Base-by-base conservation (phyloP, 2,797 vertebrate species). In the Lacerta agilis region DNA sequence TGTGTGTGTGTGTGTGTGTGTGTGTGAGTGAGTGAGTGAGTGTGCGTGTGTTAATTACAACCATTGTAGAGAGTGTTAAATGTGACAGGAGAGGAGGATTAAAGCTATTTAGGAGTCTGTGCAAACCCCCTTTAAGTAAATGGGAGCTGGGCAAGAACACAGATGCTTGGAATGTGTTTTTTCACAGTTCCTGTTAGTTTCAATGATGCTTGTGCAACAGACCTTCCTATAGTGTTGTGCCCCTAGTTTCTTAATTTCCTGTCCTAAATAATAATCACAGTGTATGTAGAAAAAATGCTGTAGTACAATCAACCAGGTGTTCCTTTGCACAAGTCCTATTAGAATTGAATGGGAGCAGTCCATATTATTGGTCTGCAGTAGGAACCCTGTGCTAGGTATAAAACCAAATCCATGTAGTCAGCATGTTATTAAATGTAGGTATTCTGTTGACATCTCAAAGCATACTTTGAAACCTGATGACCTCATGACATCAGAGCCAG, bases 401-500 rank as follows among this genome's bases (percentile, higher is more conserved):
- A 71, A 71, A 86, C 77, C 79, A 90, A 38, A 75, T 33, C n/a
- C 8, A 20, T 88, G n/a, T 67, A 83, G n/a, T 43, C 71, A 17
- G 25, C 20, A 33, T 90, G 43, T 82, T 90, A 82, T 89, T 89
- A 79, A 79, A 84, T 82, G 85, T 92, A 91, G 72, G 58, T 55
- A 90, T 92, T 94, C 81, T 94, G 79, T 87, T 94, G 91, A 87
- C 93, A 93, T 73, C 8, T 1, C 20, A 92, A 77, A 81, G 6
- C 25, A 79, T 79, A n/a, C 36, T 78, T 83, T 88, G 83, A 90
- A 93, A 92, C 77, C 69, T 88, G 87, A 89, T 80, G 92, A 87
- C 79, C 84, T 94, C 86, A 87, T 93, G 79, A 80, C 92, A 85
- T 96, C 89, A 82, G 66, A 89, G 36, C 85, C 94, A 95, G 93